Conservation (phyloP, 2,113 vertebrate species). For the Nibea coibor region DNA sequence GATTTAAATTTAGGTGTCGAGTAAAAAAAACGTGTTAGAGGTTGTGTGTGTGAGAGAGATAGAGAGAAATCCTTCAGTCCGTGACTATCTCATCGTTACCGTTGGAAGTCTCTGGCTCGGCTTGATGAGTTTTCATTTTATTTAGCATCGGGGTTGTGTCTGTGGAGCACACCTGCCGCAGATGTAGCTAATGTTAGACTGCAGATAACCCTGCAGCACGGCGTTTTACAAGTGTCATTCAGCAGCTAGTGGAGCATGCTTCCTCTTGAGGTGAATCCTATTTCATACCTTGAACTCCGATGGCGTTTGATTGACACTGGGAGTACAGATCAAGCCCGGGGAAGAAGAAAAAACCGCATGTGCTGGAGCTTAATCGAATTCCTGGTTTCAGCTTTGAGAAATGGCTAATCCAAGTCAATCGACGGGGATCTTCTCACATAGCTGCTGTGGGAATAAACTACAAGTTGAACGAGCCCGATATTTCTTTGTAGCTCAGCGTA, state of each 20-base stretch:
- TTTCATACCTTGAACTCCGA: slow-evolving; percentile 34
- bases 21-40: slow-evolving; percentile 50
- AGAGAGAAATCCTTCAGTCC: slow-evolving; percentile 28
- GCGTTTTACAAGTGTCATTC: slow-evolving; percentile 25
- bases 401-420: background rate
- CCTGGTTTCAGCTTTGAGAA: background rate
- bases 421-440: background rate
- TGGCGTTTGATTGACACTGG: slow-evolving; percentile 45
- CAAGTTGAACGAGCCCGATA: background rate
- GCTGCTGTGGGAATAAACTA: slow-evolving; percentile 2
- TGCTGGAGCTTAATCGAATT: background rate
- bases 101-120: slow-evolving; percentile 35
- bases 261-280: slow-evolving; percentile 25
- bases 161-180: slow-evolving; percentile 13
- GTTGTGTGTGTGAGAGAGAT: slow-evolving; percentile 59
- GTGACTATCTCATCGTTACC: slow-evolving; percentile 49
- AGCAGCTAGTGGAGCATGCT: slow-evolving; percentile 14
- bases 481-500: background rate
- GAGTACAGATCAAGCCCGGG: slow-evolving; percentile 1
- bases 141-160: slow-evolving; percentile 18
- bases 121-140: slow-evolving; percentile 36
- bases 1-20: slow-evolving; percentile 67
- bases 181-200: slow-evolving; percentile 33
- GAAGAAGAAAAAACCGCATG: background rate
- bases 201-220: slow-evolving; percentile 22